phyloP scores from a whole-genome alignment of 2,113 vertebrate genomes.

The Benitochromis conjunctus region DNA sequence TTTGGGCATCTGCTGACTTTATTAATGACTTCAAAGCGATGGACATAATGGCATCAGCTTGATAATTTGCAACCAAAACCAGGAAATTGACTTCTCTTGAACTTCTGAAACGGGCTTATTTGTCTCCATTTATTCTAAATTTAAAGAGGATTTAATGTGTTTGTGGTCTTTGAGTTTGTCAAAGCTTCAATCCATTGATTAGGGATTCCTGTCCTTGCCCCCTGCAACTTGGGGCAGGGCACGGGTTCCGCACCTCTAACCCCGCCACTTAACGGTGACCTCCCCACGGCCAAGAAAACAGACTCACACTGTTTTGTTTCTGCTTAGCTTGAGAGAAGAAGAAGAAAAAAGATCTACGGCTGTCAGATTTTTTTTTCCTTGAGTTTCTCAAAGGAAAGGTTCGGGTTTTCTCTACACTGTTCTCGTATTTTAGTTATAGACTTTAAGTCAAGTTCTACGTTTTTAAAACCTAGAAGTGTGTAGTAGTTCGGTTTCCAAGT shows the following conservation, averaged over 20 bases:
- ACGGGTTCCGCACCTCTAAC: constrained; percentile 25
- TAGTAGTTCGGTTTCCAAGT: background rate
- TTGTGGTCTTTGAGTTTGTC: background rate
- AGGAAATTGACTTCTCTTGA: background rate
- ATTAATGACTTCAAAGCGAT: background rate
- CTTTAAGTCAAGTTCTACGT: background rate
- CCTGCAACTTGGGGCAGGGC: background rate
- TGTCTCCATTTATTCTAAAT: background rate
- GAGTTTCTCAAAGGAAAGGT: background rate
- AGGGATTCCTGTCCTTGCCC: constrained; percentile 6
- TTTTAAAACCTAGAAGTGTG: background rate
- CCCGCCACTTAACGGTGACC: constrained; percentile 41
- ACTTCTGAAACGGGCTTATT: background rate
- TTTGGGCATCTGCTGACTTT: background rate
- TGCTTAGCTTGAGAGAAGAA: background rate
- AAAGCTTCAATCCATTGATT: constrained; percentile 9
- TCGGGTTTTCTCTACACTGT: too few relatives aligned
- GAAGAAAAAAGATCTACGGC: background rate
- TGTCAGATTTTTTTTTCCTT: background rate
- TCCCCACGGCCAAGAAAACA: background rate
- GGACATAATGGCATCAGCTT: background rate
- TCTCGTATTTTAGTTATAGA: background rate
- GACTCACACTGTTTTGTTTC: background rate
- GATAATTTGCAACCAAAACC: background rate
- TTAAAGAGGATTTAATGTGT: background rate